Evolutionary conservation across 2,797 vertebrate genomes (phyloP), one percentile per base, ranked within the genome.

Genomic region (Anisognathus igniventris): DNA sequence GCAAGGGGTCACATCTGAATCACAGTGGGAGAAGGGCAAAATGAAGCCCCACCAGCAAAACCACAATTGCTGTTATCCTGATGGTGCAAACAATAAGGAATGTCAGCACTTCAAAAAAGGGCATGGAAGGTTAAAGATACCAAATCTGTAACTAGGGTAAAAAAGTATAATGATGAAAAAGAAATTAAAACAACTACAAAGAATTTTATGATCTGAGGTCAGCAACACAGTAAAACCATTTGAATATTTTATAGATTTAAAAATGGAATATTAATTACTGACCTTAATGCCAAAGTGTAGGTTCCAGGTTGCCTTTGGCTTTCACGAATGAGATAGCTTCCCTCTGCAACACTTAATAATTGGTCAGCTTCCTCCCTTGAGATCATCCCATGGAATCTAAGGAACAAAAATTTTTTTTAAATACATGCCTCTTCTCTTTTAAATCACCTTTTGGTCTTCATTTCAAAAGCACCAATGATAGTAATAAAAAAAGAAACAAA

Each of bases 251-350:
- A 95, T 86, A 82, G 23, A 51, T 76, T 48, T 60, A 12, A 75
- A 93, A 94, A 93, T 94, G 14, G 73, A 97, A 72, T 95, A 96
- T 85, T 97, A 97, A 97, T 93, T 96, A 96, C 96, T 27, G 95
- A 99, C 99, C 99, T 99, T 93, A 99, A 97, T 94, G 99, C 99
- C 97, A 99, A 97, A 44, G 99, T 99, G 97, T 99, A 99, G 23
- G 99, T 99, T 96, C 99, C 99, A 28, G 98, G 98, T 95, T 99
- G 99, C 78, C 99, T 98, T 97, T 99, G 99, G 97, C 99, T 99
- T 98, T 99, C 99, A 89, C 99, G 98, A 97, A 99, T 99, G 95
- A 99, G 98, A 97, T 99, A 99, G 98, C 99, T 99, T 96, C 99
- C 99, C 96, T 99, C 99, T 44, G 99, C 99, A 96, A 99, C 98